These are phyloP conservation scores for Amia ocellicauda DNA, from an alignment of 2,113 vertebrate species.

Conservation along the genomic window DNA sequence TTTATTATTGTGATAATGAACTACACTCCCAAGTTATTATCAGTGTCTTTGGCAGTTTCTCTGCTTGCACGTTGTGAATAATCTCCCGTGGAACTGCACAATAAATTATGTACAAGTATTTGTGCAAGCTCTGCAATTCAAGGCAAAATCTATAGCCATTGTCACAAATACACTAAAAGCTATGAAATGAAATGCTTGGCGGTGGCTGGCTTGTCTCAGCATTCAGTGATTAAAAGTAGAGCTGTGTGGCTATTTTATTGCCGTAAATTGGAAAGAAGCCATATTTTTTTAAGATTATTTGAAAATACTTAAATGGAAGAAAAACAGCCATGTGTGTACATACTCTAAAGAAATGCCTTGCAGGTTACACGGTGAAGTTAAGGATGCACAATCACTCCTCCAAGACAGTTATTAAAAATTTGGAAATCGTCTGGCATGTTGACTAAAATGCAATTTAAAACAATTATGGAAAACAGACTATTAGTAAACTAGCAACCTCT, in stretches of 20 bases:
- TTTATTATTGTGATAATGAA: slow-evolving; percentile 4
- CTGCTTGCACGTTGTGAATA: neutral
- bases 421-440: no score
- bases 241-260: neutral
- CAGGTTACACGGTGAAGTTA: no score
- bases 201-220: neutral
- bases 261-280: neutral
- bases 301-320: neutral
- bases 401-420: no score
- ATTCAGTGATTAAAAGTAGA: neutral
- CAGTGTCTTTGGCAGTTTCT: neutral
- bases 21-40: neutral
- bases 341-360: no score
- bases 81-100: neutral
- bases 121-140: neutral
- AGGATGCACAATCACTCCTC: no score
- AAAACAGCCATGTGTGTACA: neutral
- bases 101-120: neutral
- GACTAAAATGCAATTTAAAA: no score
- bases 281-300: neutral
- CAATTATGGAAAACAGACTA: no score
- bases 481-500: no score
- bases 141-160: slow-evolving; percentile 1
- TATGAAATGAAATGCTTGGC: neutral
- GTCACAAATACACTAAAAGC: neutral